A percentile compares a stretch with the other conserved stretches of the same genome.
Conservation (phyloP, 2,888 invertebrate genomes). For the Aporophyla nigra region DNA sequence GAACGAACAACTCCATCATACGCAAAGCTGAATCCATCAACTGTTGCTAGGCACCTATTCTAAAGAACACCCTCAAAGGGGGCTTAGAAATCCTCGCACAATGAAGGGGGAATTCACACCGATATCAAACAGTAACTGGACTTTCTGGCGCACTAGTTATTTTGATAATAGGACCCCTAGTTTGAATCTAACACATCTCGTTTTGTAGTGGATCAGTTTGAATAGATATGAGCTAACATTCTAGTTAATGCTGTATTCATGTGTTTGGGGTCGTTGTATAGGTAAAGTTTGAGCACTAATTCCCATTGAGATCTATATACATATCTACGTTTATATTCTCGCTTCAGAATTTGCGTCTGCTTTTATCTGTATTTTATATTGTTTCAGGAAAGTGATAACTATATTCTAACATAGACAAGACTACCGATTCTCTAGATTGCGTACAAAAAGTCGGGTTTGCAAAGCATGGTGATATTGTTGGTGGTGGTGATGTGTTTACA, state of each 20-base stretch:
- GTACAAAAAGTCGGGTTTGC: neutral
- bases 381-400: neutral
- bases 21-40: conserved; percentile 32
- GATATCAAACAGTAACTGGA: conserved; percentile 44
- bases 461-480: neutral
- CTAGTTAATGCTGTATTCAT: conserved; percentile 8
- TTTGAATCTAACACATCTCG: neutral
- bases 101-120: conserved; percentile 46
- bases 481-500: neutral
- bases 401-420: neutral
- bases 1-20: conserved; percentile 10
- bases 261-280: neutral
- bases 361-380: conserved; percentile 10
- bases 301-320: neutral
- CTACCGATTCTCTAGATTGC: neutral
- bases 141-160: conserved; percentile 31
- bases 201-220: conserved; percentile 5
- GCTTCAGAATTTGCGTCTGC: conserved; percentile 3
- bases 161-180: conserved; percentile 23
- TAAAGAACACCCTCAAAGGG: conserved; percentile 36
- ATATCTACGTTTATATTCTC: neutral
- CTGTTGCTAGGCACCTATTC: conserved; percentile 44
- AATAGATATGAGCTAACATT: neutral
- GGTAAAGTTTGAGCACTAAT: conserved; percentile 9
- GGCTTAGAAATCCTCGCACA: conserved; percentile 54